These are phyloP conservation scores for Phortica okadai DNA, from an alignment of 2,888 invertebrate species.

Conservation along the genomic window DNA sequence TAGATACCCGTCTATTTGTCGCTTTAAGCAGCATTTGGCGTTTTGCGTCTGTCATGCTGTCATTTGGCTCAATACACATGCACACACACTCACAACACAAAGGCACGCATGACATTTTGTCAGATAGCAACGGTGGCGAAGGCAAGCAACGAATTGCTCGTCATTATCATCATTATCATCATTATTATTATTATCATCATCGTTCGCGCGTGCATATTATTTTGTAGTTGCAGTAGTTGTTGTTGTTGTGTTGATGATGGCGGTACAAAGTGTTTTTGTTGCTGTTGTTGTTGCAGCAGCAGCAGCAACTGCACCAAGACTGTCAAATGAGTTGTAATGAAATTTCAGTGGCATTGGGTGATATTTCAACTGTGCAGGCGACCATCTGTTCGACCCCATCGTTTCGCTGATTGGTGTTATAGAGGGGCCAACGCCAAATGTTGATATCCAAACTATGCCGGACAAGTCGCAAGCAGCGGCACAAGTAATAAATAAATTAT, in stretches of 20 bases:
- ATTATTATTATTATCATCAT: background rate
- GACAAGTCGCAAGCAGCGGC: conserved; percentile 48
- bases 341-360: conserved; percentile 60
- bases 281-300: background rate
- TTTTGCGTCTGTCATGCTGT: conserved; percentile 21
- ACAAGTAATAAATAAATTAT: conserved; percentile 70
- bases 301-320: conserved; percentile 63
- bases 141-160: background rate
- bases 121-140: background rate
- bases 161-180: background rate
- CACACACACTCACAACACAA: background rate
- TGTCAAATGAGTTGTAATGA: conserved; percentile 72
- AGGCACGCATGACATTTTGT: conserved; percentile 21
- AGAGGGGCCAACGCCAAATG: conserved; percentile 35
- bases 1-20: background rate
- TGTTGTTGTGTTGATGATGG: conserved; percentile 6
- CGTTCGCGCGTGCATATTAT: conserved; percentile 21
- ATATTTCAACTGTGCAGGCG: background rate
- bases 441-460: background rate
- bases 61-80: background rate
- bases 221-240: background rate
- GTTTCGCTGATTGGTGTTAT: conserved; percentile 32
- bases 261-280: background rate
- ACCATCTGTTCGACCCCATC: no score
- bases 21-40: background rate